Percentiles rank a stretch among this genome's conserved stretches.
These are phyloP conservation scores for Sander lucioperca DNA, from an alignment of 2,113 vertebrate genomes.

Conservation along the genomic window DNA sequence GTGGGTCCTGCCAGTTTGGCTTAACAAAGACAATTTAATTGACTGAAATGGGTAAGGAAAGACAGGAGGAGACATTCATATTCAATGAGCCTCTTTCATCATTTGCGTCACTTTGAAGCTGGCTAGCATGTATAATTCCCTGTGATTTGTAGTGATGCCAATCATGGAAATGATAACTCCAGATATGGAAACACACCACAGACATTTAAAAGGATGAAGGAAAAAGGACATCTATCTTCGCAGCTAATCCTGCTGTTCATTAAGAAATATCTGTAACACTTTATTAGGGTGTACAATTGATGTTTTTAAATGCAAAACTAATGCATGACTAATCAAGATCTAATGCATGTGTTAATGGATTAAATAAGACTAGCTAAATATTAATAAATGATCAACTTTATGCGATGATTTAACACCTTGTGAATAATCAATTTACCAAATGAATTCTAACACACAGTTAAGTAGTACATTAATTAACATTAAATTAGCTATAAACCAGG, in stretches of 20 bases:
- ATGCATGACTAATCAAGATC: slow-evolving; percentile 34
- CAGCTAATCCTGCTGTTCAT: slow-evolving; percentile 37
- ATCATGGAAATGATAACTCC: slow-evolving; percentile 62
- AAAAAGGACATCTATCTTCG: no score
- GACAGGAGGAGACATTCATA: slow-evolving; percentile 71
- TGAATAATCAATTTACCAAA: slow-evolving; percentile 18
- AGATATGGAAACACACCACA: slow-evolving; percentile 46
- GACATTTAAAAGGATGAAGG: slow-evolving; percentile 35
- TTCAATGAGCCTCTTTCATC: slow-evolving; percentile 75
- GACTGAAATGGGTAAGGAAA: slow-evolving; percentile 43
- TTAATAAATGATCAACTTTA: slow-evolving; percentile 18
- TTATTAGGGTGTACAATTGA: slow-evolving; percentile 8
- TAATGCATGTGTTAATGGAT: slow-evolving; percentile 9
- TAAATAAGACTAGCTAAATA: slow-evolving; percentile 11
- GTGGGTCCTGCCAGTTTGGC: slow-evolving; percentile 69
- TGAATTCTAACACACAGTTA: slow-evolving; percentile 1
- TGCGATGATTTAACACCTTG: slow-evolving; percentile 17
- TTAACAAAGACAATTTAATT: slow-evolving; percentile 71
- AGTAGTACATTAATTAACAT: slow-evolving; percentile 17
- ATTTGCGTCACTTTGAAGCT: slow-evolving; percentile 73
- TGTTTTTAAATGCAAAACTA: slow-evolving; percentile 23
- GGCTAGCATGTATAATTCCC: slow-evolving; percentile 77
- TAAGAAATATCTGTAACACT: slow-evolving; percentile 26
- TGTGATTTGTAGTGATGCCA: slow-evolving; percentile 74
- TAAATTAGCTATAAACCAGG: slow-evolving; percentile 21